Percentiles rank a stretch among this genome's conserved stretches.
These are phyloP conservation scores for Esox masquinongy DNA, from an alignment of 2,797 vertebrate genomes.

Conservation along the genomic window DNA sequence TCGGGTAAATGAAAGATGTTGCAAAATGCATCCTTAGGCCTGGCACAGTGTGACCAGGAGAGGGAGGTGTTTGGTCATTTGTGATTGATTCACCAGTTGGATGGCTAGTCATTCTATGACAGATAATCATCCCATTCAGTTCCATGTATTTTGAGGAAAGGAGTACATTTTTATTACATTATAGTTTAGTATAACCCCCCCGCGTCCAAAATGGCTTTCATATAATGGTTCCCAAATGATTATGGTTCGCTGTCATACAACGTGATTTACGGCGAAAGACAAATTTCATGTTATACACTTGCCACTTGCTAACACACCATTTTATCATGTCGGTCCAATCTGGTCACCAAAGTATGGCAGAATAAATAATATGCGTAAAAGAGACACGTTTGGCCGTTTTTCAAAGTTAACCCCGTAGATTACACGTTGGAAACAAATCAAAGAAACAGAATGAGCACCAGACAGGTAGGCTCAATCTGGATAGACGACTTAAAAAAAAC, in stretches of 20 bases:
- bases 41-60: conserved; percentile 9
- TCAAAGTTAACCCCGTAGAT: too few relatives aligned
- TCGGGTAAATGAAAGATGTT: neutral
- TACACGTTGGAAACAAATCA: too few relatives aligned
- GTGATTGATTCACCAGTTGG: neutral
- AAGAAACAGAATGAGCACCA: too few relatives aligned
- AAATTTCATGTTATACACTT: neutral
- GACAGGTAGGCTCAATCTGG: too few relatives aligned
- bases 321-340: neutral
- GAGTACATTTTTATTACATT: too few relatives aligned
- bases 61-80: conserved; percentile 18
- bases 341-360: neutral
- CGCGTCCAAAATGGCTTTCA: neutral
- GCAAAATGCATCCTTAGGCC: neutral
- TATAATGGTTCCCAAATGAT: neutral
- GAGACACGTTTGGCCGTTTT: too few relatives aligned
- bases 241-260: neutral
- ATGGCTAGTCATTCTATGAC: neutral
- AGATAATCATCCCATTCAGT: neutral
- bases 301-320: neutral
- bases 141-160: too few relatives aligned
- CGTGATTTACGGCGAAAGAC: neutral
- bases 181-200: neutral
- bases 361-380: too few relatives aligned
- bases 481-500: too few relatives aligned